These are phyloP conservation scores for Ammodramus savannarum DNA, from an alignment of 2,113 vertebrate species.

Conservation along the genomic window DNA sequence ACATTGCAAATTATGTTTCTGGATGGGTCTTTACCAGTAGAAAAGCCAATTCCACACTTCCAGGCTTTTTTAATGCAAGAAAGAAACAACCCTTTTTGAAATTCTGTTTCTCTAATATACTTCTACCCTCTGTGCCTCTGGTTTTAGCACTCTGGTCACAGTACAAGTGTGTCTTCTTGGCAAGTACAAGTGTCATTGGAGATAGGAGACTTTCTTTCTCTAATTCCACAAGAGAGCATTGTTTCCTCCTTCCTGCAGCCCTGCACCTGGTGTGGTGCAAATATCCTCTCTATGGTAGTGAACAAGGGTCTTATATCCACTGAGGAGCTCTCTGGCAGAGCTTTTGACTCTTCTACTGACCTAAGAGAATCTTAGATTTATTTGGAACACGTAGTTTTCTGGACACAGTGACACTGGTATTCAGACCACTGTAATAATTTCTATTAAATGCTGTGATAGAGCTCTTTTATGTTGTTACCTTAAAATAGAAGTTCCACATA, in stretches of 20 bases:
- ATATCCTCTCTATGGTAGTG: neutral
- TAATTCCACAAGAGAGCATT: neutral
- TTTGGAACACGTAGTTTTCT: neutral
- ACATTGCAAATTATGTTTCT: neutral
- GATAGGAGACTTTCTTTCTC: neutral
- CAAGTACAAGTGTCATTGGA: neutral
- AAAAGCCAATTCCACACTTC: neutral
- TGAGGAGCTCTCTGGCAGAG: neutral
- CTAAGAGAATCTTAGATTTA: neutral
- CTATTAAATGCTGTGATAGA: neutral
- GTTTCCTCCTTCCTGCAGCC: neutral
- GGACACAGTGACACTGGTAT: neutral
- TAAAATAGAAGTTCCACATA: neutral
- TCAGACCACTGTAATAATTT: neutral
- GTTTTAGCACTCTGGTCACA: neutral
- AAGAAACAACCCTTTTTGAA: neutral
- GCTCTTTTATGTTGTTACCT: neutral
- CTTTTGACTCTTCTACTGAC: neutral
- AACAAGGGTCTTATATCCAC: neutral
- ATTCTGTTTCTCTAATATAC: neutral
- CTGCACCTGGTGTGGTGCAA: neutral
- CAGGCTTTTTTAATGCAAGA: neutral
- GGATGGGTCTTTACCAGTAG: neutral
- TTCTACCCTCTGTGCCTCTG: neutral
- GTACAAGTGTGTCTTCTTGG: neutral